Base-by-base conservation (phyloP, 1,140 invertebrate genomes). In the Neuroterus valhalla region DNA sequence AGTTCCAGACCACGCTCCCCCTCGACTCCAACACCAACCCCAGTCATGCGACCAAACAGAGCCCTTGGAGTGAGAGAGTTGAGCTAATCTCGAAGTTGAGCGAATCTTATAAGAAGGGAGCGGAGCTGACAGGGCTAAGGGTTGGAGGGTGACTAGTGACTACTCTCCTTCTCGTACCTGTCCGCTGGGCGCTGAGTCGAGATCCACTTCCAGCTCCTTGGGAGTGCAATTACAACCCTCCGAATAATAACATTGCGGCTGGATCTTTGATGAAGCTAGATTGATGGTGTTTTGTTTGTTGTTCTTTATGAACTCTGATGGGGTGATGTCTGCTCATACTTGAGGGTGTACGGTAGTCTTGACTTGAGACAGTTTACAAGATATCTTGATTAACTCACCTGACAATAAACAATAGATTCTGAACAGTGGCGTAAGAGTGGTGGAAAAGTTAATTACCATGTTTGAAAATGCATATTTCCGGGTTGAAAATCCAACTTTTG, bases 1-100 rank as follows among this genome's bases (percentile, higher is more conserved):
- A 71, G 81, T 76, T 77, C 78, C 84, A 80, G 83, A 85, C 82
- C 82, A 82, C 79, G 75, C 71, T 75, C 78, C 77, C 77, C 79
- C 26, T 78, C 81, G 78, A 79, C 80, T 78, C 78, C 80, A 81
- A 79, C 79, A 79, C 76, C 77, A 81, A 81, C 70, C 80, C 74
- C 81, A 78, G 82, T 38, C n/a, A n/a, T n/a, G n/a, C n/a, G n/a
- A n/a, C n/a, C n/a, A n/a, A n/a, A 78, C 82, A 82, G 84, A 81
- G 82, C 81, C 82, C 81, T 71, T 72, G 76, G 26, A 62, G 55
- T 15, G 55, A 62, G 23, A 62, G 55, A 62, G 55, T 62, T 62
- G 55, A 62, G 55, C 55, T 62, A 62, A 62, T 62, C 55, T 62
- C 55, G 55, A 62, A 62, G 55, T 26, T 62, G 55, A 62, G 55